A percentile compares a stretch with the other conserved stretches of the same genome.
These are phyloP conservation scores for Notarius lentiginosus DNA, from an alignment of 2,113 vertebrate species.

Conservation along the genomic window DNA sequence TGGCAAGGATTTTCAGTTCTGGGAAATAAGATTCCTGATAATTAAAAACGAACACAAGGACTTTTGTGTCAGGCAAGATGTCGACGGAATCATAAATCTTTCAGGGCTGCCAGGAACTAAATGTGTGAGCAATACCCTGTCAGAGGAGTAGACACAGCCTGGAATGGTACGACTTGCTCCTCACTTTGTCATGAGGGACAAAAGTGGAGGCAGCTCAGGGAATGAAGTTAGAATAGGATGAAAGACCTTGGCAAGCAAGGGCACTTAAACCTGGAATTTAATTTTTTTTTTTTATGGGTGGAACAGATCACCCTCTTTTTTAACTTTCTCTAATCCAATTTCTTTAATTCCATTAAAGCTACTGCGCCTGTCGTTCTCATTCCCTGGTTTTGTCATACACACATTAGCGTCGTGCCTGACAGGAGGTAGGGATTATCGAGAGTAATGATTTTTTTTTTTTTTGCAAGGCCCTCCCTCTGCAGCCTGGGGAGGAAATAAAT, in stretches of 20 bases:
- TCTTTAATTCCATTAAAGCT: constrained; percentile 44
- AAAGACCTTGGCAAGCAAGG: constrained; percentile 51
- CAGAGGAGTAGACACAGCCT: constrained; percentile 6
- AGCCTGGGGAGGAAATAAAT: constrained; percentile 51
- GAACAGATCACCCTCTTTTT: constrained; percentile 48
- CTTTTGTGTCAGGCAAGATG: constrained; percentile 45
- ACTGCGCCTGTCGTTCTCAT: constrained; percentile 31
- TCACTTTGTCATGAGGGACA: constrained; percentile 40
- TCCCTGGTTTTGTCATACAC: constrained; percentile 53
- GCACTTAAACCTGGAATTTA: constrained; percentile 48
- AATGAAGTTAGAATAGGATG: constrained; percentile 48
- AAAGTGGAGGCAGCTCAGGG: constrained; percentile 20
- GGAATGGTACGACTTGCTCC: constrained; percentile 33
- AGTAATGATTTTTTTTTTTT: constrained; percentile 46
- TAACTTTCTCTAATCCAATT: constrained; percentile 55
- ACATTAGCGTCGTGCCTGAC: constrained; percentile 46
- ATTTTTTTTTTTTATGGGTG: constrained; percentile 35
- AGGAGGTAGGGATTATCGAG: constrained; percentile 49
- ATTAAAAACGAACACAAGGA: constrained; percentile 42
- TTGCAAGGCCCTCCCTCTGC: constrained; percentile 35
- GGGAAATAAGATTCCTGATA: constrained; percentile 35
- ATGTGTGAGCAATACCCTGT: constrained; percentile 47
- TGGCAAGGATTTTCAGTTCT: constrained; percentile 17
- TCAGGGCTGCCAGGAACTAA: constrained; percentile 38
- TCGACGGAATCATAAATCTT: constrained; percentile 44